Evolutionary conservation across 2,888 invertebrate species (phyloP), one percentile per base, ranked within the genome.

Genomic region (Tyria jacobaeae): DNA sequence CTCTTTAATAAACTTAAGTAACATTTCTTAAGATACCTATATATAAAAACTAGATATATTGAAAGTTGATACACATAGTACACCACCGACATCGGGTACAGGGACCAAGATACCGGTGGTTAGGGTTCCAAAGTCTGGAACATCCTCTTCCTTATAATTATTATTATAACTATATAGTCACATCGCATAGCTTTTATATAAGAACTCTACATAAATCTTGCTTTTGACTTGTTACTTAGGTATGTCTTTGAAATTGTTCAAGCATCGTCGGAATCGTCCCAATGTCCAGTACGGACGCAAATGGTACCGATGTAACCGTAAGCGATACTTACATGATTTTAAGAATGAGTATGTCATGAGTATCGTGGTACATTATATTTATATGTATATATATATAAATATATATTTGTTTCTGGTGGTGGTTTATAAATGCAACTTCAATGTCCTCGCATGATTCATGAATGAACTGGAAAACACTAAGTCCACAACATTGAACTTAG

Each of bases 281-380:
- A 73, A 53, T 66, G 55, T 61, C 27, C 65, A 64, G 14, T 64
- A 58, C 27, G 64, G 55, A 37, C 66, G 56, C 41, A 65, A 65
- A 60, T 68, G 60, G 64, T 62, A 70, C 59, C 74, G 71, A 31
- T 70, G 73, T 71, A 74, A 76, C 65, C 62, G 57, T 69, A 57
- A 54, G 59, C 55, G 55, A 54, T 39, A 47, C 41, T 57, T 57
- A 47, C 35, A 37, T 12, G 21, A 44, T 48, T 47, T 48, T 56
- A 21, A 35, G 34, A 47, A 55, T 34, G 55, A 41, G 31, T 21
- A 12, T 31, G 27, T 31, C 14, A 54, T 21, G 39, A 53, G 39
- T 52, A 37, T 52, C 52, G 37, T 55, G 24, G 15, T 25, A 49
- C n/a, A 57, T 57, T 31, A 24, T 31, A 31, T 41, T 15, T 15